Base-by-base conservation (phyloP, 2,113 vertebrate genomes). In the Vanacampus margaritifer region DNA sequence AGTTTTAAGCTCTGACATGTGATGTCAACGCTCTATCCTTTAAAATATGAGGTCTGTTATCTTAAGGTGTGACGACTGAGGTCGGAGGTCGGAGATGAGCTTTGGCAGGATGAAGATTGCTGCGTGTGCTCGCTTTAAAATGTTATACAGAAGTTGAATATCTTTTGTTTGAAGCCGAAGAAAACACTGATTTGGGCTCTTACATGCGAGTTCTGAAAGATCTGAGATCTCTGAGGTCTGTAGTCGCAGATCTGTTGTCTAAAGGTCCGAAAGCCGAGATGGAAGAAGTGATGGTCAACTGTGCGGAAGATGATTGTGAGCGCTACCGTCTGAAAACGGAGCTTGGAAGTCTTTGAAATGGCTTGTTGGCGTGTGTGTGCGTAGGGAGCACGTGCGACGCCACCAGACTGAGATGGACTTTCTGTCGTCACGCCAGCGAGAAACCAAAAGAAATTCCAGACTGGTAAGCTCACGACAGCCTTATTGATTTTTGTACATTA, bases 331-430 rank as follows among this genome's bases (percentile, higher is more conserved):
- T 32, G 28, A 32, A 32, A 32, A 32, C 28, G 2, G 16, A 19
- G 26, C 19, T 5, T 35, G 5, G 17, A 5, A 35, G 13, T 17
- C 2, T 1, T 16, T 56, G 24, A 14, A 4, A 11, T 11, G 5
- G 11, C 0, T 1, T 19, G 16, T 59, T 35, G n/a, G 66, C 26
- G 54, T 69, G 58, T 71, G 28, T 68, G 41, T 71, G 54, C 24
- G 19, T 82, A 99, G 97, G 77, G 93, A 98, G 7, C 89, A 94
- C 67, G 88, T 98, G 74, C 91, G 95, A 69, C 81, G 86, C 12
- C 94, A 95, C 78, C 95, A 97, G 86, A 86, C 91, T 0, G 95
- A 99, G 84, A 81, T 98, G 90, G 95, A 95, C 79, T 94, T 94
- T 82, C 88, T 99, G 80, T 91, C 90, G 0, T 92, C 91, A 17